These are phyloP conservation scores for Lipotes vexillifer DNA, from an alignment of 2,113 vertebrate species.

Conservation along the genomic window DNA sequence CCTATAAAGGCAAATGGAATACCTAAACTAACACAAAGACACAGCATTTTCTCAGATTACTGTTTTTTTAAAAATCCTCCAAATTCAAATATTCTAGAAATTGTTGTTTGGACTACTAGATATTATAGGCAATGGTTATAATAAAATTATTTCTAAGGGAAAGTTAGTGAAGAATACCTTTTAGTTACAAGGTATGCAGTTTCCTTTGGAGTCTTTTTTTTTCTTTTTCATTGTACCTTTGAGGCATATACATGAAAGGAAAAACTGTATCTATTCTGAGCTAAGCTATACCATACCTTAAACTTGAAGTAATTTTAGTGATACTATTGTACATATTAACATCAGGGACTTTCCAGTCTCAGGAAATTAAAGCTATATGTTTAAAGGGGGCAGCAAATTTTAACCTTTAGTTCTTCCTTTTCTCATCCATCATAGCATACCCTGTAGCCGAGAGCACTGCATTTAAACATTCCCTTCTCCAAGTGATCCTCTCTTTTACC, in stretches of 20 bases:
- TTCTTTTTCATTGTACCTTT: background rate
- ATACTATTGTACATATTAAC: slow-evolving; percentile 48
- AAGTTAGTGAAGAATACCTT: background rate
- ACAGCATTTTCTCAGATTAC: background rate
- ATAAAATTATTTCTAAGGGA: background rate
- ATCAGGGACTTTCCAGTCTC: slow-evolving; percentile 54
- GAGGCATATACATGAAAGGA: slow-evolving; percentile 32
- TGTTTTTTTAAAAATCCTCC: background rate
- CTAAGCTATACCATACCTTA: background rate
- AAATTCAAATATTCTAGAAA: background rate
- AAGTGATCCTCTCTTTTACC: background rate
- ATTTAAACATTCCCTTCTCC: background rate
- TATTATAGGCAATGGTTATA: background rate
- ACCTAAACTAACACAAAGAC: background rate
- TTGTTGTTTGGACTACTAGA: background rate
- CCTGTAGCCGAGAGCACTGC: background rate
- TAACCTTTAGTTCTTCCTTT: background rate
- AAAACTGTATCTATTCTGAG: background rate
- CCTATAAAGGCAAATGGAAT: background rate
- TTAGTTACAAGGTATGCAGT: background rate
- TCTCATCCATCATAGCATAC: background rate
- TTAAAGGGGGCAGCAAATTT: background rate
- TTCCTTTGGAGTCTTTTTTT: background rate
- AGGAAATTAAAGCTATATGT: background rate
- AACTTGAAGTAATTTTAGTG: slow-evolving; percentile 33